Conservation (phyloP, 2,113 vertebrate species). For the Misgurnus mizolepis region DNA sequence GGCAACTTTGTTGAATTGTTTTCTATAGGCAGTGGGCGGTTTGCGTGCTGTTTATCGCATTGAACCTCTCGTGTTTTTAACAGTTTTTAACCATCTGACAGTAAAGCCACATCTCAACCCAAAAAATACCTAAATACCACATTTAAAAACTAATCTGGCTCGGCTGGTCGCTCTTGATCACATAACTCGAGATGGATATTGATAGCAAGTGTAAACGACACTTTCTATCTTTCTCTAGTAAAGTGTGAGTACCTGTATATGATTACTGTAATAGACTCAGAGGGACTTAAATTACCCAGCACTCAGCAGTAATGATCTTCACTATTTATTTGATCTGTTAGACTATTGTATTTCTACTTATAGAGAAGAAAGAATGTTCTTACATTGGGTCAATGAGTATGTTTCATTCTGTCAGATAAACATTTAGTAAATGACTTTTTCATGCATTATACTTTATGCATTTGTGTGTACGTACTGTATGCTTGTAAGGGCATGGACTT, state of each 20-base stretch:
- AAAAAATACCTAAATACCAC: too few relatives aligned
- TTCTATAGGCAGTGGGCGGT: too few relatives aligned
- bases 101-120: neutral
- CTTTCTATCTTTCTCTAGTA: neutral
- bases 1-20: too few relatives aligned
- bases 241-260: neutral
- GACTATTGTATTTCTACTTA: neutral
- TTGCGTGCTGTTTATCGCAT: too few relatives aligned
- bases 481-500: neutral
- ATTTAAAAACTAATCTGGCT: neutral
- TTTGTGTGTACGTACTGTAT: constrained; percentile 1
- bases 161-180: neutral
- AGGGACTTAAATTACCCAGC: neutral
- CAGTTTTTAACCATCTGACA: too few relatives aligned
- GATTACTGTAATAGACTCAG: neutral
- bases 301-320: neutral
- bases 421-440: neutral
- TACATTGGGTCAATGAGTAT: neutral
- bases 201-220: neutral
- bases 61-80: too few relatives aligned
- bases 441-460: neutral
- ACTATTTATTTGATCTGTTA: neutral
- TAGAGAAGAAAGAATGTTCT: neutral
- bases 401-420: neutral
- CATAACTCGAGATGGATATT: neutral